phyloP scores from a whole-genome alignment of 2,113 vertebrate species.

The Phylloscopus trochilus region DNA sequence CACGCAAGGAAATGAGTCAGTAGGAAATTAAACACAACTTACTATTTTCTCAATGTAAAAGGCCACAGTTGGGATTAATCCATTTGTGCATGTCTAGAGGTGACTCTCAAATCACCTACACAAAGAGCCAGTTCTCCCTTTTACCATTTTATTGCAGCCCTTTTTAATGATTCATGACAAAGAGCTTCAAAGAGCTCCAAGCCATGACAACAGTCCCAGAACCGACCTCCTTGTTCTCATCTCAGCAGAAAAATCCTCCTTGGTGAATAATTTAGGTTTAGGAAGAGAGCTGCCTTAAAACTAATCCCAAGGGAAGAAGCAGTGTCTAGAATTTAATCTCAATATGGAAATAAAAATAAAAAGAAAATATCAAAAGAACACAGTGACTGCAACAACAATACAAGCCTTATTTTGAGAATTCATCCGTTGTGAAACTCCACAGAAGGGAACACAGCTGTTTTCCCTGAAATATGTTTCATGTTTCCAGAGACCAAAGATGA shows the following conservation, averaged over 20 bases:
- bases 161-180: conserved; percentile 47
- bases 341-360: conserved; percentile 47
- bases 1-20: conserved; percentile 21
- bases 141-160: neutral
- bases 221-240: neutral
- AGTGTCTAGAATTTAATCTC: conserved; percentile 36
- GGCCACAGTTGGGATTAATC: neutral
- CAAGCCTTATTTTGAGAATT: conserved; percentile 5
- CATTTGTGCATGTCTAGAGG: neutral
- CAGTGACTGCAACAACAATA: neutral
- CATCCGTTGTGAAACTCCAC: neutral
- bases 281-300: conserved; percentile 24
- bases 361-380: conserved; percentile 43
- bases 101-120: conserved; percentile 16
- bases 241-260: neutral
- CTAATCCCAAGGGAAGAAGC: conserved; percentile 1
- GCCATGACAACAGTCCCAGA: neutral
- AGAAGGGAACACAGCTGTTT: conserved; percentile 33
- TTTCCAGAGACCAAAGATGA: conserved; percentile 1
- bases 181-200: conserved; percentile 49
- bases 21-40: neutral
- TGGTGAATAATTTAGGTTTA: conserved; percentile 26
- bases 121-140: neutral
- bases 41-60: neutral
- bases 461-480: conserved; percentile 23